A percentile compares a stretch with the other conserved stretches of the same genome.
These are phyloP conservation scores for Lepidotrigona ventralis DNA, from an alignment of 1,140 invertebrate species.

Conservation along the genomic window DNA sequence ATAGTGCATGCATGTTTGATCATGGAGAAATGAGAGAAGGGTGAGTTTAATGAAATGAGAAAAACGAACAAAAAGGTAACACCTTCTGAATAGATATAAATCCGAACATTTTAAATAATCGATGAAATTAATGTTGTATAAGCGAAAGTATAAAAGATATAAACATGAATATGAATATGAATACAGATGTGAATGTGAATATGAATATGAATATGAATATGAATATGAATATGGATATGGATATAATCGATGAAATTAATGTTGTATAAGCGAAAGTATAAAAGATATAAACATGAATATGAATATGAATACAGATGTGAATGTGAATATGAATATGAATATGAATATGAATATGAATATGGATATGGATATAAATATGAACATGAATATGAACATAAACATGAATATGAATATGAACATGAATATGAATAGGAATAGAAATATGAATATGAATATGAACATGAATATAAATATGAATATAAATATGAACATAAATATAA, in stretches of 20 bases:
- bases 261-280: slow-evolving; percentile 29
- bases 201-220: background rate
- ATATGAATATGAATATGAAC: background rate
- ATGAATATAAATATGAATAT: background rate
- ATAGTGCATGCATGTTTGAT: background rate
- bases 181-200: background rate
- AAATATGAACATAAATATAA: background rate
- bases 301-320: too few species aligned
- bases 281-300: background rate
- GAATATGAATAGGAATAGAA: background rate
- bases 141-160: slow-evolving; percentile 1
- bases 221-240: too few species aligned
- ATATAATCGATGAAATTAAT: slow-evolving; percentile 48
- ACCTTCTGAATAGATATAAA: slow-evolving; percentile 2
- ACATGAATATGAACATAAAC: too few species aligned
- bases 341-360: background rate
- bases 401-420: background rate
- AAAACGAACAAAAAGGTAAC: background rate
- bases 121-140: slow-evolving; percentile 52
- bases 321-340: background rate
- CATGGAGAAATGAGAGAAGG: background rate
- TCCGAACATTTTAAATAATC: slow-evolving; percentile 31
- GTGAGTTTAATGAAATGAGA: background rate
- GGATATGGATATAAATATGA: background rate
- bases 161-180: background rate